Evolutionary conservation across 2,797 vertebrate species (phyloP).

Genomic region (Myotis vivesi): DNA sequence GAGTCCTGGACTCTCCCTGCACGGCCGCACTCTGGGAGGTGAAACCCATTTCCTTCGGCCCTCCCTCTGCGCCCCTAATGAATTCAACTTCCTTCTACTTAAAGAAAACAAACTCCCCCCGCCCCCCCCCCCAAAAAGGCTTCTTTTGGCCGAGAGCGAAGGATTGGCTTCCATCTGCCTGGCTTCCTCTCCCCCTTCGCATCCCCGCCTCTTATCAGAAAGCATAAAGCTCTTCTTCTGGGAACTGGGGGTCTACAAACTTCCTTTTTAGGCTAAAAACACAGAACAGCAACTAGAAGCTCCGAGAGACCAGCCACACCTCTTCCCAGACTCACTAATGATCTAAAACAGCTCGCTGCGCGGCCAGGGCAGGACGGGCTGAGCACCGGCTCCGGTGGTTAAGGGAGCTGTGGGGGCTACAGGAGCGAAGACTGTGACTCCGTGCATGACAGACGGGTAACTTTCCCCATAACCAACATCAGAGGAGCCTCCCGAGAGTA

Average conservation of each 20-base stretch:
- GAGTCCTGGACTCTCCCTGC: not conserved
- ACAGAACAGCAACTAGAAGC: not conserved
- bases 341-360: not conserved
- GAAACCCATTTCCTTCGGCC: not conserved
- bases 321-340: not conserved
- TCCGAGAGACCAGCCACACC: not conserved
- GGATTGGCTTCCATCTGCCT: not conserved
- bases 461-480: not conserved
- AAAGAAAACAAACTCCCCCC: not conserved
- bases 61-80: not conserved
- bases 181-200: not conserved
- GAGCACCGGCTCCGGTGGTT: too few relatives aligned
- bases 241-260: not conserved
- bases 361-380: not conserved
- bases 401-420: not conserved
- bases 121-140: too few relatives aligned
- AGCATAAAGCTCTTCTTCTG: not conserved
- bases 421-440: not conserved
- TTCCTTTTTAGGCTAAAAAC: constrained; percentile 61
- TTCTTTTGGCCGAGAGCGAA: not conserved
- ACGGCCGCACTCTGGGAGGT: not conserved
- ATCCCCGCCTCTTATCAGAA: not conserved
- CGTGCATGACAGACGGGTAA: fast-evolving
- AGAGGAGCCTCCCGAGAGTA: not conserved
- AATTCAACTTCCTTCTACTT: constrained; percentile 52